A percentile compares a stretch with the other conserved stretches of the same genome.
These are phyloP conservation scores for Sarcophaga rosellei DNA, from an alignment of 2,888 invertebrate genomes.

Conservation along the genomic window DNA sequence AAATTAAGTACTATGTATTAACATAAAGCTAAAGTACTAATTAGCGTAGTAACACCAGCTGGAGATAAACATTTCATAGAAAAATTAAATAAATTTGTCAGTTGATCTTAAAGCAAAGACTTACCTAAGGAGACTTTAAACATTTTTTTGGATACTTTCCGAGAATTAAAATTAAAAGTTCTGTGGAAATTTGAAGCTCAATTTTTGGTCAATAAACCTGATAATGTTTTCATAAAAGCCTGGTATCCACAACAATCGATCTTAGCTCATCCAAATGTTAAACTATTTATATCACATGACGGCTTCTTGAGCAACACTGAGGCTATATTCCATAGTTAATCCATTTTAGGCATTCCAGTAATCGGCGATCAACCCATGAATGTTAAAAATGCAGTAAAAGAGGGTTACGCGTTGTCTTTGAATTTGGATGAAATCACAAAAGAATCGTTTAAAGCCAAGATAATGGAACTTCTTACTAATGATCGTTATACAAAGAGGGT, in stretches of 20 bases:
- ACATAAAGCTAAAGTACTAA: too few relatives aligned
- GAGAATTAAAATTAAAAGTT: slow-evolving; percentile 72
- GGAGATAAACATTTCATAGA: too few relatives aligned
- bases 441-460: slow-evolving; percentile 47
- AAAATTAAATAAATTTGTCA: too few relatives aligned
- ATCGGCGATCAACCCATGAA: slow-evolving; percentile 79
- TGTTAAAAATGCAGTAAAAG: slow-evolving; percentile 72
- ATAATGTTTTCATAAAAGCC: slow-evolving; percentile 75
- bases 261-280: slow-evolving; percentile 80
- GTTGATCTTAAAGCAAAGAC: slow-evolving; percentile 73
- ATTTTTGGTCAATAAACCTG: slow-evolving; percentile 70
- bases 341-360: slow-evolving; percentile 80
- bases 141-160: slow-evolving; percentile 70
- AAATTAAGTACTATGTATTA: too few relatives aligned
- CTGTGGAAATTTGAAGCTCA: slow-evolving; percentile 81
- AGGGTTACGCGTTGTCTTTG: slow-evolving; percentile 73
- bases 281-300: slow-evolving; percentile 82
- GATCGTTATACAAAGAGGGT: slow-evolving; percentile 68
- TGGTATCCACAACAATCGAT: slow-evolving; percentile 80
- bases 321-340: slow-evolving; percentile 80
- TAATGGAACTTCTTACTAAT: slow-evolving; percentile 69
- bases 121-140: slow-evolving; percentile 72
- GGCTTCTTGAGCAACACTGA: slow-evolving; percentile 82
- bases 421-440: slow-evolving; percentile 46
- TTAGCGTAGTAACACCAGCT: too few relatives aligned